phyloP scores from a whole-genome alignment of 2,113 vertebrate genomes.

The Odontesthes bonariensis region DNA sequence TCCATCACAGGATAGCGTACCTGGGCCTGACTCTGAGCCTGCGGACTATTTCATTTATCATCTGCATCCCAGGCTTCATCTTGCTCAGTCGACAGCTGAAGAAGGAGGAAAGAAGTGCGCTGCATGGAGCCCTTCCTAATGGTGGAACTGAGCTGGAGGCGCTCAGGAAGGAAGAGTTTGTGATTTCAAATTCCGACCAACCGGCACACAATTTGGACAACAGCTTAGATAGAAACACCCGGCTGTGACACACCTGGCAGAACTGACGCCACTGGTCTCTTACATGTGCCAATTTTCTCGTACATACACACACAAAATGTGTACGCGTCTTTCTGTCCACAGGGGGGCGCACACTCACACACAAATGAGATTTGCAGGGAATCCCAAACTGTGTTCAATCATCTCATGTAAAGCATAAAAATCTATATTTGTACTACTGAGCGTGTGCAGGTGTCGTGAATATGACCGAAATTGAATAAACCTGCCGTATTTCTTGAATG shows the following conservation, averaged over 20 bases:
- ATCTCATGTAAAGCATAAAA: constrained; percentile 61
- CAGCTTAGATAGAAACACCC: constrained; percentile 86
- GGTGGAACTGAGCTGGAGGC: constrained; percentile 76
- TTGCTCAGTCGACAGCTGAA: constrained; percentile 82
- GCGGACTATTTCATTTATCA: constrained; percentile 85
- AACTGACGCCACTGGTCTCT: neutral
- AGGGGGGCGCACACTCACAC: constrained; percentile 20
- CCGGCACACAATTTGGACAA: constrained; percentile 80
- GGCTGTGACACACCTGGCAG: constrained; percentile 78
- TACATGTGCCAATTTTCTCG: neutral
- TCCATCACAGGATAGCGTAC: constrained; percentile 85
- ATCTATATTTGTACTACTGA: constrained; percentile 76
- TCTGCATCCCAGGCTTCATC: constrained; percentile 86
- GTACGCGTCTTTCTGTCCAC: constrained; percentile 24
- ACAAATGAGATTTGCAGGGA: constrained; percentile 69
- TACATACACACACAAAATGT: constrained; percentile 4
- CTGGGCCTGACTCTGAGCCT: constrained; percentile 89
- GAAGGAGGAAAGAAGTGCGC: constrained; percentile 70
- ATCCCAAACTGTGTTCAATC: constrained; percentile 50
- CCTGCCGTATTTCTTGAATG: constrained; percentile 69
- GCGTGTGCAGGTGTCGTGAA: constrained; percentile 62
- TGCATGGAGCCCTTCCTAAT: constrained; percentile 61
- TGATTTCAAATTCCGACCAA: constrained; percentile 71
- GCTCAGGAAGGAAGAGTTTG: constrained; percentile 82
- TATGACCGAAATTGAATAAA: constrained; percentile 64